These are phyloP conservation scores for Chrysolina oricalcia DNA, from an alignment of 2,888 invertebrate species.

Conservation along the genomic window DNA sequence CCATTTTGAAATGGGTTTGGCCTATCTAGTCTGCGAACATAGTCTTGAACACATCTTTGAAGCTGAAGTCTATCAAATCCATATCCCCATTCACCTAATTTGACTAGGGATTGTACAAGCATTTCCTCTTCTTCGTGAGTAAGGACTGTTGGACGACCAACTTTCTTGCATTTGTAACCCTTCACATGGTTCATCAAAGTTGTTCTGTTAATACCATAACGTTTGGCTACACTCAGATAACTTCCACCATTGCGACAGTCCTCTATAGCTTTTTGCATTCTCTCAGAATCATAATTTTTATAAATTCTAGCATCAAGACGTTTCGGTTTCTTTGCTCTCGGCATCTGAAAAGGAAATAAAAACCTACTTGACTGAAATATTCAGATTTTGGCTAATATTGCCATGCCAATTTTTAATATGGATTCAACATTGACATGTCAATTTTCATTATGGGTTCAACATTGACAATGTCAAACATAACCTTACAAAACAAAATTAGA, in stretches of 20 bases:
- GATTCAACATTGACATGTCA: conserved; percentile 6
- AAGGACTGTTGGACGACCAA: conserved; percentile 42
- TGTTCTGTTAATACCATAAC: conserved; percentile 38
- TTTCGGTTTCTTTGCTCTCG: conserved; percentile 14
- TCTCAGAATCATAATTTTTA: conserved; percentile 25
- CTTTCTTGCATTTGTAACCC: conserved; percentile 43
- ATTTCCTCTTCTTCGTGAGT: conserved; percentile 41
- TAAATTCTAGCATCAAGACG: conserved; percentile 20
- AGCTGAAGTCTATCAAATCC: conserved; percentile 44
- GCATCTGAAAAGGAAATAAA: conserved; percentile 8
- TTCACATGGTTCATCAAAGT: conserved; percentile 36
- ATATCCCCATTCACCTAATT: conserved; percentile 49
- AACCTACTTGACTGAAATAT: conserved; percentile 1
- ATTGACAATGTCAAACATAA: conserved; percentile 22
- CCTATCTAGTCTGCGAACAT: conserved; percentile 37
- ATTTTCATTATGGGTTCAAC: conserved; percentile 13
- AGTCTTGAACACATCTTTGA: conserved; percentile 44
- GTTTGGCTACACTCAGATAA: conserved; percentile 30
- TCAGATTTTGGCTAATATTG: not conserved
- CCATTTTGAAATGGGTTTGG: conserved; percentile 50
- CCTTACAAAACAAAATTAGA: not conserved
- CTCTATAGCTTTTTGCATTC: conserved; percentile 19
- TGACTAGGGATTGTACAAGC: conserved; percentile 41
- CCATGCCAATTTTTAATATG: not conserved
- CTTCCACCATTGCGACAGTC: conserved; percentile 27